Evolutionary conservation across 2,797 vertebrate species (phyloP), one percentile per base, ranked within the genome.

Genomic region (Chelmon rostratus): DNA sequence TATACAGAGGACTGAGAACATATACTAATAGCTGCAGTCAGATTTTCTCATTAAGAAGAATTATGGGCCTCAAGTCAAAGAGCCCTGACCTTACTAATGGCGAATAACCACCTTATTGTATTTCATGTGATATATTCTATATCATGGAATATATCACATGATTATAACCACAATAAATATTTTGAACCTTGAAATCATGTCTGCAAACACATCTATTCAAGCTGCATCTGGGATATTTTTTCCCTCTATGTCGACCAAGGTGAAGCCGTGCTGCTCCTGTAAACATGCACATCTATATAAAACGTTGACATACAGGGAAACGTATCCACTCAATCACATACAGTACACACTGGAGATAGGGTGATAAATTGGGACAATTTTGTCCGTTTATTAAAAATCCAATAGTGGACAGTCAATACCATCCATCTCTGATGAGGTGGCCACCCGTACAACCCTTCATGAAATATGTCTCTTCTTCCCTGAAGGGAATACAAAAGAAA

Each of bases 371-470:
- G 75, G 19, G 4, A 23, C 2, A 13, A 79, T 77, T 75, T 53
- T 46, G 49, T 12, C 19, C 49, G 44, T 88, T 84, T 72, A 86
- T 77, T 86, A 82, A 81, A 78, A 88, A 84, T 86, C 76, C 66
- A 69, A 63, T 68, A 46, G 21, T 3, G 44, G 35, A 35, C 53
- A 38, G 47, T 79, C 73, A 70, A 33, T 75, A 37, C 28, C 79
- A 78, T 84, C 73, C 61, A 68, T 79, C 79, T 73, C 33, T 19
- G 38, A 62, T n/a, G 31, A 1, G 2, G 40, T 6, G 50, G 28
- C 35, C 4, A 21, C 16, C 52, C 73, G 73, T 25, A 33, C 23
- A 54, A 8, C 15, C 49, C 38, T 31, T 58, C 7, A 21, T 58
- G 25, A 68, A 58, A 54, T 33, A 61, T 50, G 35, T 44, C 53